These are phyloP conservation scores for Meriones unguiculatus DNA, from an alignment of 2,113 vertebrate species.

Conservation along the genomic window DNA sequence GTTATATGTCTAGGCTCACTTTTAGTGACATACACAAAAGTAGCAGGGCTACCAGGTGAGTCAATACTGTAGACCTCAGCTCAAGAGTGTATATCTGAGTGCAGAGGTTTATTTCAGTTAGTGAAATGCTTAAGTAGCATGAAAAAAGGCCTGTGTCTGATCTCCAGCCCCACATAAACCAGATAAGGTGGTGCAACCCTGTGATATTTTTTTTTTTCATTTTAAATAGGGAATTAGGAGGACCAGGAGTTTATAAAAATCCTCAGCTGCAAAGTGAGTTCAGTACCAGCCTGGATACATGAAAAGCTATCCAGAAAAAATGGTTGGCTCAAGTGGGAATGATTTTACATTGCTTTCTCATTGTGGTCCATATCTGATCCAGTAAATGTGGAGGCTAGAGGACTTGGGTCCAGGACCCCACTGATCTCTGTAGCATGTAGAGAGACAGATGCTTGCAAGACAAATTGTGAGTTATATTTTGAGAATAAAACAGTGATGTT, in stretches of 20 bases:
- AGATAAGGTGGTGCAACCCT: not conserved
- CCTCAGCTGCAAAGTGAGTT: not conserved
- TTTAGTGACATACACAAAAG: no score
- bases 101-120: not conserved
- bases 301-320: not conserved
- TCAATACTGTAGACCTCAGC: not conserved
- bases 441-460: fast-evolving
- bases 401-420: fast-evolving
- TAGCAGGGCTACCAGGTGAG: fast-evolving
- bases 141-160: not conserved
- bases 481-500: not conserved
- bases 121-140: not conserved
- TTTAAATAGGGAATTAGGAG: not conserved
- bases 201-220: not conserved
- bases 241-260: not conserved
- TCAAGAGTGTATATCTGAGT: not conserved
- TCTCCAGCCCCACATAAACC: not conserved
- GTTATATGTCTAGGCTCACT: fast-evolving
- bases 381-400: fast-evolving
- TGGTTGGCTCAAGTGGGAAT: not conserved
- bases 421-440: not conserved
- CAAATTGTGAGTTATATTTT: not conserved
- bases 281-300: not conserved
- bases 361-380: fast-evolving
- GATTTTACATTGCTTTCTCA: not conserved